Percentiles rank a stretch among this genome's conserved stretches.
Conservation (phyloP, 92 coral and sea anemone genomes). For the Diadumene lineata region DNA sequence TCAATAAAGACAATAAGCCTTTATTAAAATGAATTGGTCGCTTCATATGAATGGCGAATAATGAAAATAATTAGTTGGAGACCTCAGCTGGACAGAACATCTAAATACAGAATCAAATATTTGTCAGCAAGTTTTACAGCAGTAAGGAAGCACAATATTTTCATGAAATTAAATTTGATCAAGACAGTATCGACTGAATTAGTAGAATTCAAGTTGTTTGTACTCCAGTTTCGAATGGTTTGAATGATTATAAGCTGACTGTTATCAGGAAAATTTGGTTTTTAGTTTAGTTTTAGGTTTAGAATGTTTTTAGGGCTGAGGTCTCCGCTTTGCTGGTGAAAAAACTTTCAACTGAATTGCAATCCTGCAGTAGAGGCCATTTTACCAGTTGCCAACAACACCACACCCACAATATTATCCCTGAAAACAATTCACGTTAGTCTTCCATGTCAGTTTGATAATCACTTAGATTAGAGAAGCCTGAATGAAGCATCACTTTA, state of each 20-base stretch:
- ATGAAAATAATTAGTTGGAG: background rate
- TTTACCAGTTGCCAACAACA: conserved; percentile 33
- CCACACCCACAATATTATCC: conserved; percentile 13
- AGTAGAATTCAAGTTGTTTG: background rate
- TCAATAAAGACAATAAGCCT: background rate
- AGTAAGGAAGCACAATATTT: no score
- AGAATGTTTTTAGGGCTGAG: conserved; percentile 18
- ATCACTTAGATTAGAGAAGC: conserved; percentile 27
- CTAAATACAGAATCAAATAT: background rate
- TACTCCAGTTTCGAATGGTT: background rate
- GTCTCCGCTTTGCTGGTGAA: conserved; percentile 39
- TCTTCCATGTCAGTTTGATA: conserved; percentile 31
- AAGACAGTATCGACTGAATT: no score
- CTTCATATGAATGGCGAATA: background rate
- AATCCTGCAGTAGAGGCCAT: conserved; percentile 25
- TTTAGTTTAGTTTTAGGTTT: background rate
- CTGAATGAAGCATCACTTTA: conserved; percentile 27
- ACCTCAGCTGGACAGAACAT: conserved; percentile 1
- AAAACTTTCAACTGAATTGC: conserved; percentile 29
- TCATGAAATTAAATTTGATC: no score
- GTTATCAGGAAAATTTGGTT: background rate
- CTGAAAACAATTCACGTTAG: conserved; percentile 20
- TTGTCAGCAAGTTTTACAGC: background rate
- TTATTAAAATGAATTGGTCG: background rate
- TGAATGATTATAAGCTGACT: no score